phyloP scores from a whole-genome alignment of 2,888 invertebrate species.

The Dynastes hyllus region DNA sequence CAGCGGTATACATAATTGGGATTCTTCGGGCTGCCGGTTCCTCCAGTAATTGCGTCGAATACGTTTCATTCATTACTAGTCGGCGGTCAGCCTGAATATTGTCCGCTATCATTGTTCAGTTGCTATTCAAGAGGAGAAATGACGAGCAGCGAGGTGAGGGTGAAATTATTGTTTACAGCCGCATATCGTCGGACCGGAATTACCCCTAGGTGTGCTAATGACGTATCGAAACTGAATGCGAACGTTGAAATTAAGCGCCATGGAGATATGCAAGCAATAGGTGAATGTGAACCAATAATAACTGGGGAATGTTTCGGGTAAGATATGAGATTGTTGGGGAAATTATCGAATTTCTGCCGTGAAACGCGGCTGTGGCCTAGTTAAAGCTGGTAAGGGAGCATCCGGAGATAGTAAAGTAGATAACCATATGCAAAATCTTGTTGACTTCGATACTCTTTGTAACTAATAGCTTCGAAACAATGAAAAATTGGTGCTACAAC shows the following conservation, averaged over 20 bases:
- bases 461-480: too few relatives aligned
- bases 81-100: background rate
- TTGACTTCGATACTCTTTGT: too few relatives aligned
- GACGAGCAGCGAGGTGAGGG: background rate
- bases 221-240: conserved; percentile 1
- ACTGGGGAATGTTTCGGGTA: too few relatives aligned
- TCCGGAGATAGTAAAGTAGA: too few relatives aligned
- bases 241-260: background rate
- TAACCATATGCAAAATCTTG: too few relatives aligned
- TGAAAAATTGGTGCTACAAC: too few relatives aligned
- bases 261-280: background rate
- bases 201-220: conserved; percentile 1
- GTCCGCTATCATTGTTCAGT: background rate
- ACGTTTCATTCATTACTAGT: conserved; percentile 8
- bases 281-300: too few relatives aligned
- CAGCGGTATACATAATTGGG: background rate
- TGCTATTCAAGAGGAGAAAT: background rate
- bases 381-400: too few relatives aligned
- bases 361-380: too few relatives aligned
- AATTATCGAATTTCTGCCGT: too few relatives aligned
- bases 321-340: too few relatives aligned
- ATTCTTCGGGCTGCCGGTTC: background rate
- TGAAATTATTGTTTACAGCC: background rate
- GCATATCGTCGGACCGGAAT: background rate
- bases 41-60: conserved; percentile 2